Percentiles rank a stretch among this genome's conserved stretches.
phyloP scores from a whole-genome alignment of 2,888 invertebrate genomes.

The Agrilus mali region DNA sequence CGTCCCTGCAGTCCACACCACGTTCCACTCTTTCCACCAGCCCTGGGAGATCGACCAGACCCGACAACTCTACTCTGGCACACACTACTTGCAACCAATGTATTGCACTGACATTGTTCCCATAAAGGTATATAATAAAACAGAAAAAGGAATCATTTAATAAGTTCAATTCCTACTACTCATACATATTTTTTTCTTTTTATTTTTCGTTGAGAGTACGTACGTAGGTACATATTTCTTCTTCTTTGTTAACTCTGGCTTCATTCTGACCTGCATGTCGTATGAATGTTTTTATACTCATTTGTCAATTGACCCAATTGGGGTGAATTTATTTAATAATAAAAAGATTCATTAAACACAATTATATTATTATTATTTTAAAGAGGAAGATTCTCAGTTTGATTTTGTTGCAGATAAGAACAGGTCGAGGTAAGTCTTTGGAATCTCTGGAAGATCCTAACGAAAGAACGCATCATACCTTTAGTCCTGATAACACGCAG shows the following conservation, averaged over 20 bases:
- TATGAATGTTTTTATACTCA: background rate
- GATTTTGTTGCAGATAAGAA: constrained; percentile 49
- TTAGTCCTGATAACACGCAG: constrained; percentile 45
- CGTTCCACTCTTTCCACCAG: constrained; percentile 50
- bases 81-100: constrained; percentile 30
- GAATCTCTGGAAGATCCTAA: constrained; percentile 74
- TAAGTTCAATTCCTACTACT: background rate
- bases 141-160: constrained; percentile 4
- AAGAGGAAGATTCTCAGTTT: too few relatives aligned
- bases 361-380: too few relatives aligned
- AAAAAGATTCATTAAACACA: too few relatives aligned
- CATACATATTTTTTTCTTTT: background rate
- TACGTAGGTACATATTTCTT: background rate
- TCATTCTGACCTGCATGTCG: background rate
- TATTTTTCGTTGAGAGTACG: background rate
- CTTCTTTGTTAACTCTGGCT: background rate
- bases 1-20: constrained; percentile 36
- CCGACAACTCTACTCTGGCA: constrained; percentile 35
- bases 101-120: constrained; percentile 42
- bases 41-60: constrained; percentile 55
- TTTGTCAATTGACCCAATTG: background rate
- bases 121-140: constrained; percentile 34
- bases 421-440: constrained; percentile 73
- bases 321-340: too few relatives aligned
- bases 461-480: constrained; percentile 49